phyloP scores from a whole-genome alignment of 2,797 vertebrate species.

The Malurus leucopterus region DNA sequence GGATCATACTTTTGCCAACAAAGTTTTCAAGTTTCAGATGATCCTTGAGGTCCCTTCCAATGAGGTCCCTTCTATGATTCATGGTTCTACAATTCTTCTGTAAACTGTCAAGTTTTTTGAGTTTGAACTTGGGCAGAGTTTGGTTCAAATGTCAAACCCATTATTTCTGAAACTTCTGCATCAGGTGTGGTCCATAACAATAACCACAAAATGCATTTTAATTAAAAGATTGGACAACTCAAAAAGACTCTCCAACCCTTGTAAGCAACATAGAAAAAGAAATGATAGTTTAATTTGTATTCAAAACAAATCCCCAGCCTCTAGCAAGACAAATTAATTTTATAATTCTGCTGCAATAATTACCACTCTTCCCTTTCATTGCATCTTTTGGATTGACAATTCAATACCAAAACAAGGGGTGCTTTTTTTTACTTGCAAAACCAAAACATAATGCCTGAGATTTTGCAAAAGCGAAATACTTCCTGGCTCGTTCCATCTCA shows the following conservation, averaged over 20 bases:
- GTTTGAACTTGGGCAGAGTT: background rate
- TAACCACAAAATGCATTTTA: background rate
- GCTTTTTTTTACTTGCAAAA: slow-evolving; percentile 7
- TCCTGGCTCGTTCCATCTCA: background rate
- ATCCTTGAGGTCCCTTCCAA: background rate
- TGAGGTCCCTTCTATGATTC: background rate
- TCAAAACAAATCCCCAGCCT: background rate
- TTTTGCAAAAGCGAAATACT: slow-evolving; percentile 15
- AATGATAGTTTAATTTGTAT: background rate
- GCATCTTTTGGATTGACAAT: background rate
- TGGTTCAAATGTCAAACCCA: background rate
- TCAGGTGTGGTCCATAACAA: background rate
- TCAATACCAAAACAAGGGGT: background rate
- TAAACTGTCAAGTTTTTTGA: background rate
- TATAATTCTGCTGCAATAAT: background rate
- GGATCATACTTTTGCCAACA: accelerated
- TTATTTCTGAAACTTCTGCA: background rate
- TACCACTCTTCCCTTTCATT: background rate
- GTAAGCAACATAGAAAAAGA: background rate
- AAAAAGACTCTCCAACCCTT: background rate
- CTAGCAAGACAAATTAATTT: background rate
- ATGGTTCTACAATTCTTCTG: background rate
- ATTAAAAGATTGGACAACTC: background rate
- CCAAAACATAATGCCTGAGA: background rate
- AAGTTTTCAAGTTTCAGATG: background rate